Conservation (phyloP, 35 echinoderm and acorn worm genomes). For the Heliocidaris erythrogramma region DNA sequence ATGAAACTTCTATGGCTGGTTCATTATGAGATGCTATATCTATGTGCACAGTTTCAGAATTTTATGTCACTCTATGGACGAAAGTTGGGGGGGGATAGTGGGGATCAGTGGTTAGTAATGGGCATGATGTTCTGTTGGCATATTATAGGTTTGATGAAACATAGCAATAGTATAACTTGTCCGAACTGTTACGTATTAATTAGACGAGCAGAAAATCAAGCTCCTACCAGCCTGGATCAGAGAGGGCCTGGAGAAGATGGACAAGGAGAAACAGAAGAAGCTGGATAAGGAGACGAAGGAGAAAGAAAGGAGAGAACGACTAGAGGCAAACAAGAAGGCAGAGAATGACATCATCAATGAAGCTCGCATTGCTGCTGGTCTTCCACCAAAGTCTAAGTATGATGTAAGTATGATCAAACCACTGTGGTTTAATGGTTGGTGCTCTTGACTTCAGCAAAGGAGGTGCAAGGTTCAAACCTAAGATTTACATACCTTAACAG, state of each 20-base stretch:
- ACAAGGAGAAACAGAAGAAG: slow-evolving; percentile 88
- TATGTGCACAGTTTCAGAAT: too few relatives aligned
- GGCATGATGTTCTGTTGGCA: too few relatives aligned
- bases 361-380: slow-evolving; percentile 58
- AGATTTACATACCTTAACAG: too few relatives aligned
- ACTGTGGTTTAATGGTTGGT: background rate
- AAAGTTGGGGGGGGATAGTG: too few relatives aligned
- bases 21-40: too few relatives aligned
- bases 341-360: slow-evolving; percentile 82
- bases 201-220: slow-evolving; percentile 91
- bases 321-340: slow-evolving; percentile 72
- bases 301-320: slow-evolving; percentile 72
- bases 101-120: too few relatives aligned
- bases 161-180: too few relatives aligned
- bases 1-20: too few relatives aligned
- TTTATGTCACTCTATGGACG: too few relatives aligned
- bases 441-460: too few relatives aligned
- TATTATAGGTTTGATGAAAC: too few relatives aligned
- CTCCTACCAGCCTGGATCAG: slow-evolving; percentile 92
- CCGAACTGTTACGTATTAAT: background rate
- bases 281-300: slow-evolving; percentile 74
- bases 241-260: slow-evolving; percentile 96
- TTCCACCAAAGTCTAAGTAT: slow-evolving; percentile 90
- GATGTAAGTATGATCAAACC: slow-evolving; percentile 47
- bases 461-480: too few relatives aligned